Conservation (phyloP, 2,888 invertebrate species). For the Latrodectus elegans region DNA sequence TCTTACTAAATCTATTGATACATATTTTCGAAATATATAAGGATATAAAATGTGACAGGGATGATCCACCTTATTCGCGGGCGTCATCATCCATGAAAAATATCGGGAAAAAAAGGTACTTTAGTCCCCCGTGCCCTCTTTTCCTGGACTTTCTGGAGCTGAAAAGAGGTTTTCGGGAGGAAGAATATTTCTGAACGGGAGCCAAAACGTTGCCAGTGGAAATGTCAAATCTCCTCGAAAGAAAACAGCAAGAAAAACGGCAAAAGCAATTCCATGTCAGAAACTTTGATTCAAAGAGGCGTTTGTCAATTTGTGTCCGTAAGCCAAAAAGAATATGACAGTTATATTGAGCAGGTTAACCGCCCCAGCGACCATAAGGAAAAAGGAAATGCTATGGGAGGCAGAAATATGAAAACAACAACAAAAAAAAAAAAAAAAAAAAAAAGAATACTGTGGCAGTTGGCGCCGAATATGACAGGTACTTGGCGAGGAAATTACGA, state of each 20-base stretch:
- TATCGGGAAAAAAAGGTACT: neutral
- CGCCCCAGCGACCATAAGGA: conserved; percentile 33
- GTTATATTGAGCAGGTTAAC: conserved; percentile 62
- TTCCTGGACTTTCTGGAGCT: conserved; percentile 1
- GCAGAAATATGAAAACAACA: neutral
- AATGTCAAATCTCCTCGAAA: conserved; percentile 21
- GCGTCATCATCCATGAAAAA: neutral
- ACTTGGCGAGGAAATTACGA: conserved; percentile 42
- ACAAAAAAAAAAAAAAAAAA: neutral
- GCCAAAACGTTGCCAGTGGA: conserved; percentile 50
- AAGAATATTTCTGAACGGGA: conserved; percentile 28
- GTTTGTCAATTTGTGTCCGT: conserved; percentile 59
- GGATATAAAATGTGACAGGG: conserved; percentile 1
- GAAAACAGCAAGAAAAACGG: conserved; percentile 23
- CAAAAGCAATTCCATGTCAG: conserved; percentile 57
- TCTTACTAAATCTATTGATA: conserved; percentile 3
- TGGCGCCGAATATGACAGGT: conserved; percentile 41
- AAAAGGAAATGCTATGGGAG: neutral
- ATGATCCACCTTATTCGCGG: neutral
- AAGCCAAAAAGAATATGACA: conserved; percentile 63
- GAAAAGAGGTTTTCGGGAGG: neutral
- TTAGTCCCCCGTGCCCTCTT: neutral
- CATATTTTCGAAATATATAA: conserved; percentile 5
- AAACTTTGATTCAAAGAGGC: conserved; percentile 55
- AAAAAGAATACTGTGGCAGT: conserved; percentile 1